Conservation (phyloP, 1,140 invertebrate species). For the Babylonia areolata region DNA sequence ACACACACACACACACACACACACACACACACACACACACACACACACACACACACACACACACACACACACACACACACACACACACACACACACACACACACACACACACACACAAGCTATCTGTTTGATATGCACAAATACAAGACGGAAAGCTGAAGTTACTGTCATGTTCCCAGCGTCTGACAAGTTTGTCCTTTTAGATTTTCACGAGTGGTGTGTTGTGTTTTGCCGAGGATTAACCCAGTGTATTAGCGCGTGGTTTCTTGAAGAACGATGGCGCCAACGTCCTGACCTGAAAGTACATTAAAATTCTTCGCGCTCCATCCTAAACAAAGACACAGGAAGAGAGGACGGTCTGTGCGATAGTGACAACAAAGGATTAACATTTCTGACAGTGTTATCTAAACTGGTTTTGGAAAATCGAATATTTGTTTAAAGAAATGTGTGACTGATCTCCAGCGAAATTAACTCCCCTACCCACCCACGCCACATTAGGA, state of each 20-base stretch:
- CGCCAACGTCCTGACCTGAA: neutral
- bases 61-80: no score
- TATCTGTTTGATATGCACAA: neutral
- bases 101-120: neutral
- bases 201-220: neutral
- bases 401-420: neutral
- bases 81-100: no score
- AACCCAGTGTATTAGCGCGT: neutral
- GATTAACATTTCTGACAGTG: no score
- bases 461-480: no score
- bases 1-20: no score
- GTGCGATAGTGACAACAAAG: neutral
- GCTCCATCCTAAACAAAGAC: neutral
- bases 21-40: no score
- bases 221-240: neutral
- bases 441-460: no score
- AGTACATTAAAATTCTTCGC: neutral
- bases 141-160: neutral
- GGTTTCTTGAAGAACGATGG: neutral
- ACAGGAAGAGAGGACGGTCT: neutral
- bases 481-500: no score
- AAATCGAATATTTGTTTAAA: neutral
- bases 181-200: neutral
- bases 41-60: no score
- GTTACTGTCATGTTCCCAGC: neutral